These are phyloP conservation scores for Trogon surrucura DNA, from an alignment of 2,113 vertebrate genomes.

Conservation along the genomic window DNA sequence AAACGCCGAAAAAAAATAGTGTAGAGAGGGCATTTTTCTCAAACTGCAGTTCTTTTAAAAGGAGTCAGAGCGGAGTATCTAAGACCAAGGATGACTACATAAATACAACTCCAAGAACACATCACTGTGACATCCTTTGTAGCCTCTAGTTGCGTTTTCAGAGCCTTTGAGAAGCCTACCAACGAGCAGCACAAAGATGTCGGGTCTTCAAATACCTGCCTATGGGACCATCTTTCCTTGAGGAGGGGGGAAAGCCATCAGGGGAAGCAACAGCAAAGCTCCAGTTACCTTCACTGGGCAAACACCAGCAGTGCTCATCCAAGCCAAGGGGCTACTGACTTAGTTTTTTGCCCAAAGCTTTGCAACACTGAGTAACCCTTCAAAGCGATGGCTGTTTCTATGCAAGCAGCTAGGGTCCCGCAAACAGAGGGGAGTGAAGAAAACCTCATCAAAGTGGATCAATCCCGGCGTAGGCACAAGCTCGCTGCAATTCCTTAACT, in stretches of 20 bases:
- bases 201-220: background rate
- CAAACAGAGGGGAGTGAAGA: background rate
- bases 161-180: background rate
- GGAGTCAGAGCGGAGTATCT: background rate
- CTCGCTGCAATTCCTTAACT: background rate
- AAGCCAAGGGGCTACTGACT: background rate
- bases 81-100: background rate
- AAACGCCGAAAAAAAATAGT: background rate
- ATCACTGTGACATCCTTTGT: background rate
- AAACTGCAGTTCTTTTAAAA: background rate
- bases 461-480: background rate
- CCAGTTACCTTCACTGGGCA: background rate
- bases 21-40: background rate
- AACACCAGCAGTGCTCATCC: background rate
- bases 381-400: background rate
- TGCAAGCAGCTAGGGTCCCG: background rate
- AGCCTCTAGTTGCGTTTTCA: background rate
- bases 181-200: background rate
- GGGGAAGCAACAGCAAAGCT: background rate
- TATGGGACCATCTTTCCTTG: rapidly evolving
- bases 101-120: background rate
- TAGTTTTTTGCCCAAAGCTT: background rate
- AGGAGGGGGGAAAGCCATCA: rapidly evolving
- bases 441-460: background rate
- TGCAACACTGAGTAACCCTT: background rate